Base-by-base conservation (phyloP, 2,113 vertebrate species). In the Embiotoca jacksoni region DNA sequence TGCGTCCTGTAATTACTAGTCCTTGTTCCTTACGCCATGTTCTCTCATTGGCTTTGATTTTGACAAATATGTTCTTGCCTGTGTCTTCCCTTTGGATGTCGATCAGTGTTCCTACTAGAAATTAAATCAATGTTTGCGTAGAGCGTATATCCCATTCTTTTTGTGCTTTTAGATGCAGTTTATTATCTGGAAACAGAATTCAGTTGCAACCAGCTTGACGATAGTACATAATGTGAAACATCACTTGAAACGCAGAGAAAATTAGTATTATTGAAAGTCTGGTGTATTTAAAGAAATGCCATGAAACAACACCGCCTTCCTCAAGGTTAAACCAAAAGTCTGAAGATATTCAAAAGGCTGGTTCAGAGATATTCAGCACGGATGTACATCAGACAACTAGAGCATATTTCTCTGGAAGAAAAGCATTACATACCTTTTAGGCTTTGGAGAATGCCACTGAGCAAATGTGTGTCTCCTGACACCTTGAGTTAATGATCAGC, bases 401-500 rank as follows among this genome's bases (percentile, higher is more conserved):
- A 71, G 52, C 66, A 63, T 84, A 14, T 67, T 69, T 62, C 75
- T 52, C 49, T 2, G 8, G 69, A 65, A 72, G 65, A 52, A 65
- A 69, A 37, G 74, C 60, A 83, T 83, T 77, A 68, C 77, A 54
- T 67, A 80, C 82, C 71, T 74, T 84, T 87, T 83, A 76, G 75
- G 86, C 81, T 90, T 82, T 78, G 83, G 82, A 93, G 91, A 93
- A 92, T 86, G 86, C 84, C 88, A 88, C 78, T 65, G 81, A 90
- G 87, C 90, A 89, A 87, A 91, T 62, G 78, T 68, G 65, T 33
- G 50, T 73, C 86, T 82, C 79, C 88, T 89, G 91, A 88, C 91
- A 93, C 92, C 90, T 94, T 92, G 92, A 93, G 82, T 93, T 93
- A 93, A 94, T 89, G 89, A 93, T 92, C 87, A 91, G 81, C 88